phyloP scores from a whole-genome alignment of 2,797 vertebrate species.

The Sebastes itinus region DNA sequence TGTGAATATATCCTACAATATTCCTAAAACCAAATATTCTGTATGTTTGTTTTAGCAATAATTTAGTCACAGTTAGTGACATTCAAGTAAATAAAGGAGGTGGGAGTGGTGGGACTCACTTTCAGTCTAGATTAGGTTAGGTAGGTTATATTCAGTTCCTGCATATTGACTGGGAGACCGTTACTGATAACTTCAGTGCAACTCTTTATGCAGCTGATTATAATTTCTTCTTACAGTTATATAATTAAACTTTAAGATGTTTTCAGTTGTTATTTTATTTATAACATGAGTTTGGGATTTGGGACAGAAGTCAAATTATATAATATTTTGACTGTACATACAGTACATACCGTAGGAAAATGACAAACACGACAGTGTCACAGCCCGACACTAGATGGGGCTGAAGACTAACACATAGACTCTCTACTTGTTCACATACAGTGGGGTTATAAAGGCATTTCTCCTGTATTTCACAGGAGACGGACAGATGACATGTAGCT shows the following conservation, averaged over 20 bases:
- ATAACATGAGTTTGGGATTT: not conserved
- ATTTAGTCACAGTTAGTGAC: not conserved
- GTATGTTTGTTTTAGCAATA: not conserved
- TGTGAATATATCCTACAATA: not conserved
- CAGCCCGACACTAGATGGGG: constrained; percentile 72
- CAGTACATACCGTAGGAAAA: too few relatives aligned
- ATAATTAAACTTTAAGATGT: not conserved
- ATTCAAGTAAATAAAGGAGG: not conserved
- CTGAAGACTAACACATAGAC: constrained; percentile 53
- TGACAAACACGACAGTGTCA: not conserved
- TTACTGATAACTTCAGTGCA: not conserved
- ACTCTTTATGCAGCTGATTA: not conserved
- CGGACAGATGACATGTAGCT: not conserved
- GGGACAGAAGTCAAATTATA: not conserved
- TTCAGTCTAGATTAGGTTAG: not conserved
- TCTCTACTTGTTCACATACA: not conserved
- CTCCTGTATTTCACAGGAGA: not conserved
- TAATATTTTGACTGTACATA: not conserved
- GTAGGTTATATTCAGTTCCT: not conserved
- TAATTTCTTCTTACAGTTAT: not conserved
- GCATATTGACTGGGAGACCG: not conserved
- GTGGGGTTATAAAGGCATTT: not conserved
- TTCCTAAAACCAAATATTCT: not conserved
- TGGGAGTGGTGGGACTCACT: not conserved
- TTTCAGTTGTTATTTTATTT: not conserved